Base-by-base conservation (phyloP, 1,140 invertebrate species). In the Aphidius gifuensis region DNA sequence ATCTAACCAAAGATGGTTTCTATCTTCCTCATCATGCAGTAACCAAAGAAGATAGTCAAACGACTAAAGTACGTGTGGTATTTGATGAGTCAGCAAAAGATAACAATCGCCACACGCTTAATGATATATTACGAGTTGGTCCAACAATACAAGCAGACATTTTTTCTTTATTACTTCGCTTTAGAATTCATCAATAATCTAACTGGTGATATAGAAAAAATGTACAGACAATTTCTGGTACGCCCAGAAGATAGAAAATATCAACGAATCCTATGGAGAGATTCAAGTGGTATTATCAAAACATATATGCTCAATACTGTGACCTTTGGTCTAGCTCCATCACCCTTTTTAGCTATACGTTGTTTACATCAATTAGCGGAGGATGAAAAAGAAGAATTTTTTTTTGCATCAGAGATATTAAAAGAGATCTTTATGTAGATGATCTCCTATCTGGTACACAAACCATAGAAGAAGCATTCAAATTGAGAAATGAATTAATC, bases 151-250 rank as follows among this genome's bases (percentile, higher is more conserved):
- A n/a, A n/a, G n/a, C 49, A 5, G n/a, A 50, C 5, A 16, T n/a
- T 16, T 51, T 50, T 16, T n/a, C 58, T 11, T 23, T 51, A 38
- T 43, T 60, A 32, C 6, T 60, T 9, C 39, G 58, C 1, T 60
- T 60, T 39, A 40, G 58, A 9, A 43, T 32, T 51, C 23, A 60
- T n/a, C 58, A n/a, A 32, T 11, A 48, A 51, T 23, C 21, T 60
- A 2, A 59, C 58, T 6, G 58, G 58, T 16, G 58, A 59, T 44
- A 49, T 59, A n/a, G 46, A 64, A 40, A 78, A 82, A 64, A 80
- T 79, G 75, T 78, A 76, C 66, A 57, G 74, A 21, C 71, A 75
- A 60, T 69, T 79, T 43, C 49, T 58, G 9, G 61, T 80, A 7
- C 53, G 66, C 23, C 7, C 60, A 47, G 65, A 72, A 50, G 71